Evolutionary conservation across 2,888 invertebrate genomes (phyloP), one percentile per base, ranked within the genome.

Genomic region (Campopleginae sp.): DNA sequence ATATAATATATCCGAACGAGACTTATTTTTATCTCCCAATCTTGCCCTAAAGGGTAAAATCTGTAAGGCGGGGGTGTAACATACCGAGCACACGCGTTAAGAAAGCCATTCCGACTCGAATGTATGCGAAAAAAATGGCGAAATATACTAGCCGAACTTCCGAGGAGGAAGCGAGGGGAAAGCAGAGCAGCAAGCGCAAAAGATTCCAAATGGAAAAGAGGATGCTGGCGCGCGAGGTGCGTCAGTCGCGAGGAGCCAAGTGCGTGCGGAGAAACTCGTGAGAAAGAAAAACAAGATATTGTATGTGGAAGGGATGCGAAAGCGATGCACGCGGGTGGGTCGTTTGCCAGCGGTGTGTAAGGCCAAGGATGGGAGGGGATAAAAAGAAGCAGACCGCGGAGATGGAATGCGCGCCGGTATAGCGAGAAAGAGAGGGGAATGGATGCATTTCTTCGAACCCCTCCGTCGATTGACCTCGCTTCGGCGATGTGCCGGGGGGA

Each of bases 401-500:
- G 33, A 81, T 71, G 33, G 63, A 72, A 74, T 65, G 79, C 38
- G 79, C 38, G 38, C 38, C 38, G 65, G 81, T 33, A 51, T 38
- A 78, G 58, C 42, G 80, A 44, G 85, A 71, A 31, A 89, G 93
- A 92, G 86, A 66, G 70, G 72, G 80, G 58, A 76, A 33, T 61
- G 80, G 82, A 82, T 81, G 86, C 82, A 82, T 85, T 86, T 86
- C 87, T 87, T 87, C 84, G 84, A 80, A 77, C 85, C 87, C 87
- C 87, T 86, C 86, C 77, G 86, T 84, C 88, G 87, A 88, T 87
- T 88, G 88, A 87, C 88, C 88, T 86, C 88, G 86, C 86, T 87
- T 86, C 88, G 87, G 77, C 86, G 54, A 72, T 27, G 44, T 66
- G 68, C 63, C 58, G 42, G 12, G 42, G 75, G 80, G 61, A 70